These are phyloP conservation scores for Tribolium castaneum DNA, from an alignment of 1,140 invertebrate species.

Conservation along the genomic window DNA sequence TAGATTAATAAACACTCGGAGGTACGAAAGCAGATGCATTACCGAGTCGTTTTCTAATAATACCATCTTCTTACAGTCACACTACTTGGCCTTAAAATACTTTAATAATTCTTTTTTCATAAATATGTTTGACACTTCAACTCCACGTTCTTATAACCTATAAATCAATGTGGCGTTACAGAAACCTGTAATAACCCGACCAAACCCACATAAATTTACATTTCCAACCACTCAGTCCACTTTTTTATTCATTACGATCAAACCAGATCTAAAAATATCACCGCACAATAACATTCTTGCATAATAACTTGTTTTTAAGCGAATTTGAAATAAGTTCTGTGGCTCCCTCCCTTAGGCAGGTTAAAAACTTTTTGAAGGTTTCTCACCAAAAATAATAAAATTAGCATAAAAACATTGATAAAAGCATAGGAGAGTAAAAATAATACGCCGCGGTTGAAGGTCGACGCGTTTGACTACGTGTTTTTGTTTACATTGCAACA, in stretches of 20 bases:
- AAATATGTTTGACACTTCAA: slow-evolving; percentile 34
- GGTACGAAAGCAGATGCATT: slow-evolving; percentile 60
- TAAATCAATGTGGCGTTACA: slow-evolving; percentile 21
- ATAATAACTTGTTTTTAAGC: not conserved
- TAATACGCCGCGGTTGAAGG: slow-evolving; percentile 15
- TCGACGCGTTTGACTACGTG: slow-evolving; percentile 41
- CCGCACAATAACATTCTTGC: not conserved
- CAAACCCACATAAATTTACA: not conserved
- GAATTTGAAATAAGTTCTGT: not conserved
- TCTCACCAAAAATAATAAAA: slow-evolving; percentile 1
- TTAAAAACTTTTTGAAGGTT: not conserved
- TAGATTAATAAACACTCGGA: not conserved
- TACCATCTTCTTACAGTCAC: slow-evolving; percentile 66
- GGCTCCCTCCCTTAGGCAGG: not conserved
- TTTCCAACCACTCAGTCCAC: not conserved
- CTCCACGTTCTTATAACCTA: slow-evolving; percentile 27
- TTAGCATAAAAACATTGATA: slow-evolving; percentile 23
- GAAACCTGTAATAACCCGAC: not conserved
- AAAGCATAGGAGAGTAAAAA: not conserved
- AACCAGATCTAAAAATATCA: not conserved
- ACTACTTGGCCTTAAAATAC: not conserved
- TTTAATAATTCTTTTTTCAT: slow-evolving; percentile 2
- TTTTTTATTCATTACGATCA: not conserved
- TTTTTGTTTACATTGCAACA: slow-evolving; percentile 46
- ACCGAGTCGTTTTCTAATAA: slow-evolving; percentile 75